Evolutionary conservation across 2,888 invertebrate species (phyloP), one percentile per base, ranked within the genome.

Genomic region (Acleris literana): DNA sequence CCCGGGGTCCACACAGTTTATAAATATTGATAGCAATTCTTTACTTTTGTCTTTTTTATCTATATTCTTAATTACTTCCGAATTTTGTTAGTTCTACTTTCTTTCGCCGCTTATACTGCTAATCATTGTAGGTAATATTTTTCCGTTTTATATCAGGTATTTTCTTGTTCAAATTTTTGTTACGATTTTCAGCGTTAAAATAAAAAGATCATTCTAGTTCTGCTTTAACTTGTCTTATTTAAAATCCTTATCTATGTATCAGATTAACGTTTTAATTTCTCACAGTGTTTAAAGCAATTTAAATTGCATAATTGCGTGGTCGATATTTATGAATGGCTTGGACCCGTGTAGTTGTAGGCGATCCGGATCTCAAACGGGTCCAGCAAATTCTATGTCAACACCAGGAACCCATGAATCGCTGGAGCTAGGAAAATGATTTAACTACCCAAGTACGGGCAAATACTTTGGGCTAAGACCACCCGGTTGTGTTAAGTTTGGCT

Each of bases 261-360:
- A 64, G 63, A 64, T 60, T 55, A 60, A 25, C 57, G 51, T 63
- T 63, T 68, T 62, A 67, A 62, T 63, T 63, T 33, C 53, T 52
- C 29, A 29, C 20, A 48, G 48, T 51, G 64, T 60, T 65, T 69
- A 68, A 63, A 63, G 67, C 71, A 76, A 81, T 84, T 78, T 79
- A 74, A 77, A 83, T 88, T 87, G 85, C 81, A 84, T 85, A 86
- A 87, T 81, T 79, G 83, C 83, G 82, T 83, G 82, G 83, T 82
- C 72, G 81, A 84, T 85, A 84, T 87, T 89, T 88, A 86, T 84
- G 84, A 86, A 84, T 80, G 80, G 81, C 76, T 63, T 61, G 64
- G 64, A 69, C 70, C 69, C 64, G 53, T 65, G 65, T 56, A 25
- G 57, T 33, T 4, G 83, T 90, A 88, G 90, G 90, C 90, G 90